phyloP scores from a whole-genome alignment of 2,797 vertebrate genomes.

The Eulemur albifrons region DNA sequence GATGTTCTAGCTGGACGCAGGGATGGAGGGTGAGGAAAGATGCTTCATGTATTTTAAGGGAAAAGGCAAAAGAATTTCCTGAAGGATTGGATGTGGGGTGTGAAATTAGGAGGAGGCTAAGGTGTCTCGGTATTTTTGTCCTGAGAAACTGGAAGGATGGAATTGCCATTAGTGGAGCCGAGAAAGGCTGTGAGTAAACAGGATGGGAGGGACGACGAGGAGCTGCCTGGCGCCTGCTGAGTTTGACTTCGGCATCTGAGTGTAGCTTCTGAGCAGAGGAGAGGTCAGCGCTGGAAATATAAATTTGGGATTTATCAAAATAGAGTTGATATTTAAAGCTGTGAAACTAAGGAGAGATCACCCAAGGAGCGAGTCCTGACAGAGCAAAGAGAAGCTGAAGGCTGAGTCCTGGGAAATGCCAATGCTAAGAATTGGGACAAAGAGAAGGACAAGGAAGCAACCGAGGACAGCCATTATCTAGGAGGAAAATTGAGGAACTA shows the following conservation, averaged over 20 bases:
- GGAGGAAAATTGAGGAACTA: background rate
- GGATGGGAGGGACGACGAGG: background rate
- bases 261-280: background rate
- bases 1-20: background rate
- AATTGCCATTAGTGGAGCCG: constrained; percentile 37
- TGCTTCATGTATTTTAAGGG: background rate
- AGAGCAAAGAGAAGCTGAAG: background rate
- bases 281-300: background rate
- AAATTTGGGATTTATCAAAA: background rate
- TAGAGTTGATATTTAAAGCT: background rate
- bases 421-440: background rate
- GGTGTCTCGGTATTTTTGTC: constrained; percentile 25
- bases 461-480: background rate
- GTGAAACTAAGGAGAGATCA: background rate
- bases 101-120: constrained; percentile 25
- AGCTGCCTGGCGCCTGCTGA: background rate
- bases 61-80: background rate
- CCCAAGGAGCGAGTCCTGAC: background rate
- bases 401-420: background rate
- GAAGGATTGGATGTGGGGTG: background rate
- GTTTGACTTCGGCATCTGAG: background rate
- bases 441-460: background rate
- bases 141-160: background rate
- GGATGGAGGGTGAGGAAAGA: background rate
- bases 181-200: background rate